These are phyloP conservation scores for Pseudoatta argentina DNA, from an alignment of 1,140 invertebrate species.

Conservation along the genomic window DNA sequence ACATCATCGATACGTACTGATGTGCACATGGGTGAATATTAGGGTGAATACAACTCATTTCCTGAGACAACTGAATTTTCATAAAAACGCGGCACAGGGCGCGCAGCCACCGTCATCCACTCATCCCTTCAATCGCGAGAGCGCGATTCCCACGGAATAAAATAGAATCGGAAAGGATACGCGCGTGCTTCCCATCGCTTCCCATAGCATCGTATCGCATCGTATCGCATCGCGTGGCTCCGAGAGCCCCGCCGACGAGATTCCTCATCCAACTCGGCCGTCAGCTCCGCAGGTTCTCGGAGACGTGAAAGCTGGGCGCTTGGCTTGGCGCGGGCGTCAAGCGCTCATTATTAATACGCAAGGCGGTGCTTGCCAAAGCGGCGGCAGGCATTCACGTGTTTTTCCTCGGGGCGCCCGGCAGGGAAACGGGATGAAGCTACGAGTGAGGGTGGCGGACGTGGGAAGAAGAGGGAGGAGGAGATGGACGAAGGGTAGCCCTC, in stretches of 20 bases:
- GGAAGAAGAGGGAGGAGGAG: not conserved
- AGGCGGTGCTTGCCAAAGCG: slow-evolving; percentile 78
- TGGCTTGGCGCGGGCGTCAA: slow-evolving; percentile 76
- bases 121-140: not conserved
- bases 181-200: slow-evolving; percentile 7
- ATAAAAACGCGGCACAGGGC: too few species aligned
- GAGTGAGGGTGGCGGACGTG: slow-evolving; percentile 3
- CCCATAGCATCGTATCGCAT: not conserved
- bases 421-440: slow-evolving; percentile 60
- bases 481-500: slow-evolving; percentile 1
- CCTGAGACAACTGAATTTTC: not conserved
- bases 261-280: slow-evolving; percentile 50
- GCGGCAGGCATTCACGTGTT: slow-evolving; percentile 76
- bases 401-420: slow-evolving; percentile 61
- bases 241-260: slow-evolving; percentile 25
- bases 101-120: not conserved
- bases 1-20: not conserved
- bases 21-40: too few species aligned
- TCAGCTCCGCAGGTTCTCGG: slow-evolving; percentile 10
- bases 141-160: slow-evolving; percentile 17
- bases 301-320: slow-evolving; percentile 38
- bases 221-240: not conserved
- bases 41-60: not conserved
- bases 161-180: not conserved
- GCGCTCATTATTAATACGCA: slow-evolving; percentile 81